Conservation (phyloP, 2,113 vertebrate species). For the Ivindomyrus marchei region DNA sequence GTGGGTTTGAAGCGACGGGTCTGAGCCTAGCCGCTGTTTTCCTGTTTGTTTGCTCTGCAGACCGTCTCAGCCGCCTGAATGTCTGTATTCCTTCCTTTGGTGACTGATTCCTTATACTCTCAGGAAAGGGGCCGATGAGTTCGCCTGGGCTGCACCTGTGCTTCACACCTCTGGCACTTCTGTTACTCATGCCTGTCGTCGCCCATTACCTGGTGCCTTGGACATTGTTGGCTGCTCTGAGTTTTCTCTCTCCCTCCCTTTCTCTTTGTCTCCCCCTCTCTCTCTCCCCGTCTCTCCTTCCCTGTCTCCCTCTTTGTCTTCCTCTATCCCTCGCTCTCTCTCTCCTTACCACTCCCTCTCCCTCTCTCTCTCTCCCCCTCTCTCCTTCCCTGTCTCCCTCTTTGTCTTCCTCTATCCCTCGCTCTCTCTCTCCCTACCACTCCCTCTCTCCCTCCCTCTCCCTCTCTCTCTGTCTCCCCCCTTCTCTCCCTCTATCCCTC, state of each 20-base stretch:
- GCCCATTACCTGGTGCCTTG: neutral
- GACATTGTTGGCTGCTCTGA: neutral
- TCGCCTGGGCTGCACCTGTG: no score
- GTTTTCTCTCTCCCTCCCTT: neutral
- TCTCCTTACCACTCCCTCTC: rapidly evolving
- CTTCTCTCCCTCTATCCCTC: neutral
- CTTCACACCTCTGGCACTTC: neutral
- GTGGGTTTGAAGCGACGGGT: neutral
- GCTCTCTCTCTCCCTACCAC: neutral
- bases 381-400: neutral
- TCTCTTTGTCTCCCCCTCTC: neutral
- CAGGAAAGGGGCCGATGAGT: neutral
- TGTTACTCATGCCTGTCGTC: neutral
- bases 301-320: neutral
- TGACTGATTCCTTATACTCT: neutral
- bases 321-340: neutral
- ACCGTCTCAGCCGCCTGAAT: neutral
- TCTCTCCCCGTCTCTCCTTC: neutral
- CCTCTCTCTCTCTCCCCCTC: neutral
- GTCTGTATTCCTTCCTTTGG: neutral
- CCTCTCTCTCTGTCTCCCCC: neutral
- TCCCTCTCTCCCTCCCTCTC: neutral
- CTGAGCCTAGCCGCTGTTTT: neutral
- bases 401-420: neutral
- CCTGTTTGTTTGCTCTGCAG: neutral